phyloP scores from a whole-genome alignment of 2,888 invertebrate species.

The Trachelus troglodyta region DNA sequence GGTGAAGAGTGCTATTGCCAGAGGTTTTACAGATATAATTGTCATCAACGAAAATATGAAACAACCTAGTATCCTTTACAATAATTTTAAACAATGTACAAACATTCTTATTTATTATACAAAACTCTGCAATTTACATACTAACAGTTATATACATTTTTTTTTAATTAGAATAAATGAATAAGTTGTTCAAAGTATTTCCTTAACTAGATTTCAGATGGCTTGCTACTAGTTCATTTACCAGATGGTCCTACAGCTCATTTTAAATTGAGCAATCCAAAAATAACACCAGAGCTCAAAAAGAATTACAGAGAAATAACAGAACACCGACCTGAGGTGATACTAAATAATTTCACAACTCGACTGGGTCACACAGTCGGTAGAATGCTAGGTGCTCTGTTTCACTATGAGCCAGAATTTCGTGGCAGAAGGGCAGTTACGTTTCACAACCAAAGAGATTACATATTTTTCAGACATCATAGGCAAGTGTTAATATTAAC shows the following conservation, averaged over 20 bases:
- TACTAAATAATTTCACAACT: conserved; percentile 96
- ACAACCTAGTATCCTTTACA: conserved; percentile 77
- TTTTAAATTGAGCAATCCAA: conserved; percentile 93
- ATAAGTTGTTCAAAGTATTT: not conserved
- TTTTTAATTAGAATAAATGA: not conserved
- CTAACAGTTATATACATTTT: not conserved
- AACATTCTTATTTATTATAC: not conserved
- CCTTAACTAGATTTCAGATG: conserved; percentile 70
- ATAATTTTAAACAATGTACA: not conserved
- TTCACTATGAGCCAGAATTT: conserved; percentile 97
- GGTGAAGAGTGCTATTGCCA: conserved; percentile 83
- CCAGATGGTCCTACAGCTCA: conserved; percentile 98
- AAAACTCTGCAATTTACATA: not conserved
- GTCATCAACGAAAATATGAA: conserved; percentile 95
- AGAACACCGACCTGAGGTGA: conserved; percentile 89
- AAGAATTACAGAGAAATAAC: conserved; percentile 85
- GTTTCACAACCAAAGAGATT: conserved; percentile 99
- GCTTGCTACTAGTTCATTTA: conserved; percentile 90
- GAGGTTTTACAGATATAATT: conserved; percentile 87
- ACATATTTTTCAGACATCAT: conserved; percentile 98
- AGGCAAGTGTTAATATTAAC: conserved; percentile 69
- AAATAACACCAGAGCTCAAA: conserved; percentile 87
- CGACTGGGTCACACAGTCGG: conserved; percentile 91
- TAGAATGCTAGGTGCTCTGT: conserved; percentile 92
- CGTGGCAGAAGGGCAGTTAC: conserved; percentile 93